A percentile compares a stretch with the other conserved stretches of the same genome.
These are phyloP conservation scores for Polymixis lichenea DNA, from an alignment of 2,888 invertebrate species.

Conservation along the genomic window DNA sequence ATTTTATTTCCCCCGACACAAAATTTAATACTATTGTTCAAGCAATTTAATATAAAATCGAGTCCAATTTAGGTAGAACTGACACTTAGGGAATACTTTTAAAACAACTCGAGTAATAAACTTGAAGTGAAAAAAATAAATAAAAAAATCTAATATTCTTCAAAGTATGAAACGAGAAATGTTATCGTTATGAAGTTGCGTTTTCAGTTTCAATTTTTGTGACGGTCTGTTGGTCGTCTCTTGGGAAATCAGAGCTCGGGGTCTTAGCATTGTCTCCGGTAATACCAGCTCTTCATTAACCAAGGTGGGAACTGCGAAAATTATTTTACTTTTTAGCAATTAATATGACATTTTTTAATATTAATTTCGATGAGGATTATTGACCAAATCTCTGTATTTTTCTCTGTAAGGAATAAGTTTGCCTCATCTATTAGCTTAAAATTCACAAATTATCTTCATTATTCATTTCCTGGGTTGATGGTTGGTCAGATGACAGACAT, in stretches of 20 bases:
- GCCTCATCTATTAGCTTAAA: too few relatives aligned
- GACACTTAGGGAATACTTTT: constrained; percentile 57
- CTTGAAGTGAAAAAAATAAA: constrained; percentile 46
- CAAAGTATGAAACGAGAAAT: constrained; percentile 62
- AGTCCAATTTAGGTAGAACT: constrained; percentile 34
- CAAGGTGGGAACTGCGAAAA: constrained; percentile 39
- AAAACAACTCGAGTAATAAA: constrained; percentile 55
- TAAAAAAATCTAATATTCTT: constrained; percentile 60
- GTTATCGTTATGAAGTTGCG: constrained; percentile 67
- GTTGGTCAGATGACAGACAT: too few relatives aligned
- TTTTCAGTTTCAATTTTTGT: constrained; percentile 73
- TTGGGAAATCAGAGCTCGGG: constrained; percentile 72
- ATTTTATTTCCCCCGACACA: constrained; percentile 37
- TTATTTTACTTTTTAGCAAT: constrained; percentile 27
- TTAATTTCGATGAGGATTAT: background rate
- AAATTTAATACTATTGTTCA: constrained; percentile 34
- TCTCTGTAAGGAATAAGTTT: too few relatives aligned
- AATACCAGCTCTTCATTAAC: constrained; percentile 69
- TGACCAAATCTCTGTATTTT: background rate
- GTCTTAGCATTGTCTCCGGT: constrained; percentile 64
- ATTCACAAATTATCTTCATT: too few relatives aligned
- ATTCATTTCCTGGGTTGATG: too few relatives aligned
- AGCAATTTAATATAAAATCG: constrained; percentile 46
- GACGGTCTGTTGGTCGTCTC: constrained; percentile 69
- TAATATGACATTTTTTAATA: constrained; percentile 24